phyloP scores from a whole-genome alignment of 2,113 vertebrate genomes.

The Chunga burmeisteri region DNA sequence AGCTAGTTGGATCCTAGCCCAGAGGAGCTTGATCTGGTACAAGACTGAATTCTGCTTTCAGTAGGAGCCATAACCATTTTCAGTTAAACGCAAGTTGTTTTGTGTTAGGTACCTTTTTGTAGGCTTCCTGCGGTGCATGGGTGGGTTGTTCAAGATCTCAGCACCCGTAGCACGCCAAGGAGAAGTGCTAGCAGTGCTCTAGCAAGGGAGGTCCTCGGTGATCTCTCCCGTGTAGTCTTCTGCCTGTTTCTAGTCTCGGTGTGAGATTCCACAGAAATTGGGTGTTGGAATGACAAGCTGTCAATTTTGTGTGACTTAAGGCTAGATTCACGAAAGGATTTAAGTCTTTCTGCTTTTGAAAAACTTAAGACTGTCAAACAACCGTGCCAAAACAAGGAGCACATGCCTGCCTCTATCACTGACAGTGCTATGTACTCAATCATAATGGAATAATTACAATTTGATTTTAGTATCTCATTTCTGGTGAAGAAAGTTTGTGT shows the following conservation, averaged over 20 bases:
- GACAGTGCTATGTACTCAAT: neutral
- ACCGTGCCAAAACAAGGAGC: neutral
- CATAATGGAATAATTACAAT: neutral
- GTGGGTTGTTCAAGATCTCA: neutral
- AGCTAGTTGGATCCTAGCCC: neutral
- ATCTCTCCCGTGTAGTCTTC: neutral
- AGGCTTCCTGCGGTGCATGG: neutral
- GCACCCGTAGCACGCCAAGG: neutral
- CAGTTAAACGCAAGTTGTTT: neutral
- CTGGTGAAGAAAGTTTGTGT: neutral
- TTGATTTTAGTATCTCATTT: neutral
- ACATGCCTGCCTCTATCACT: neutral
- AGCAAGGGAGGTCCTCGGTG: neutral
- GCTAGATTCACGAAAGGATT: neutral
- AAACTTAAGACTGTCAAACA: neutral
- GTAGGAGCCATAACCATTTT: neutral
- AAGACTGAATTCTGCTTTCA: neutral
- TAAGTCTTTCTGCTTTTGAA: neutral
- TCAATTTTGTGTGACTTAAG: neutral
- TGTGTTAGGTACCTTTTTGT: neutral
- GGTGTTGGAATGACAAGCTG: neutral
- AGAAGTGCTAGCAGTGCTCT: neutral
- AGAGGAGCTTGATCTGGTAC: neutral
- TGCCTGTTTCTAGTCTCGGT: neutral
- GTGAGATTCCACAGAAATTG: neutral